These are phyloP conservation scores for Sebastes schlegelii DNA, from an alignment of 2,113 vertebrate species.

Conservation along the genomic window DNA sequence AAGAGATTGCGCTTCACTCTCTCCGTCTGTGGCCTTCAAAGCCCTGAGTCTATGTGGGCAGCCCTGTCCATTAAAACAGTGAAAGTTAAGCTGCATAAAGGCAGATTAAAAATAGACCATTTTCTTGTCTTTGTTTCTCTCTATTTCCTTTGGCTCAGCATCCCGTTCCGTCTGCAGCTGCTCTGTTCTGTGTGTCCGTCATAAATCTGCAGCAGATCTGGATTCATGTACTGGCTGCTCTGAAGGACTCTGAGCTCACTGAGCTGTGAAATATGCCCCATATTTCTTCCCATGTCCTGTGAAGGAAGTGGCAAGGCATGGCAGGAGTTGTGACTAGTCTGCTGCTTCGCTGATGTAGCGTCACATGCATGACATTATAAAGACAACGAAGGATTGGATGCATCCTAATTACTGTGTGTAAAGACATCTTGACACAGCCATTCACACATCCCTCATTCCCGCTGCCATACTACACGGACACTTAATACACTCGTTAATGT, in stretches of 20 bases:
- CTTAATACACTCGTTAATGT: constrained; percentile 9
- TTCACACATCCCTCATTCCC: neutral
- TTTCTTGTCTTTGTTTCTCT: constrained; percentile 21
- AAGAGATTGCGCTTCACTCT: constrained; percentile 26
- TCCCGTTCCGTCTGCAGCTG: constrained; percentile 51
- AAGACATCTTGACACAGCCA: neutral
- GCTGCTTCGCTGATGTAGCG: constrained; percentile 15
- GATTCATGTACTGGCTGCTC: constrained; percentile 57
- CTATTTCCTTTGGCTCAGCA: constrained; percentile 17
- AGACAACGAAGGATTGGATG: constrained; percentile 23
- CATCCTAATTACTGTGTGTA: constrained; percentile 17
- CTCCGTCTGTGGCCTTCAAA: constrained; percentile 36
- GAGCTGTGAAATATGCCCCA: constrained; percentile 56
- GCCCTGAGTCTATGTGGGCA: neutral
- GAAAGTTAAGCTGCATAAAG: constrained; percentile 47
- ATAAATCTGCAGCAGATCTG: constrained; percentile 61
- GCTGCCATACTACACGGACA: neutral
- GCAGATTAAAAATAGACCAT: constrained; percentile 48
- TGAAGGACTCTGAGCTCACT: constrained; percentile 43
- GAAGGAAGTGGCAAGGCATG: constrained; percentile 39
- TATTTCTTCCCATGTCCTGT: constrained; percentile 59
- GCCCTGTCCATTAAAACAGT: constrained; percentile 39
- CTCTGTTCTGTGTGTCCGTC: constrained; percentile 11
- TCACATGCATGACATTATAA: constrained; percentile 23
- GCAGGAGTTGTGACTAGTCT: constrained; percentile 18